Evolutionary conservation across 1,140 invertebrate species (phyloP), one percentile per base, ranked within the genome.

Genomic region (Scylla paramamosain): DNA sequence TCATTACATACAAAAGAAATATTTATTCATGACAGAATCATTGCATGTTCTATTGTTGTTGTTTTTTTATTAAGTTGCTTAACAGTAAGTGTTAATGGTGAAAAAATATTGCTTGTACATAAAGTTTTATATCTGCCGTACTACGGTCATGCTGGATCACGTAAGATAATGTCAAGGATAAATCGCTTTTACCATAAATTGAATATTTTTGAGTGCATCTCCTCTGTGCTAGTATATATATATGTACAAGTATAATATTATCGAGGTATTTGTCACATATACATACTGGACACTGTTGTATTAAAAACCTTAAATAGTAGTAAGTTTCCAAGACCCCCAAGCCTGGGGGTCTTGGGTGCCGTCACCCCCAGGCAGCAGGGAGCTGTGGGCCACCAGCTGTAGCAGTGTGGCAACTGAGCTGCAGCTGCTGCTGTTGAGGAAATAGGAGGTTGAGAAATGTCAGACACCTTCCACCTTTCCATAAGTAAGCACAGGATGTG

Each of bases 11-110:
- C 88, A 95, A 86, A 95, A 92, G 28, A 92, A 59, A 92, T 92
- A 32, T 87, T 82, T 92, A 92, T 77, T 84, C 89, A 91, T 84
- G 32, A 90, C 12, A n/a, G 67, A 92, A 87, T 92, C 91, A 95
- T 92, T 92, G 91, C 94, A 93, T 95, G 91, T 86, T 67, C 91
- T 89, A 92, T 89, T 93, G 91, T 92, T 95, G 77, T 92, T 93
- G 48, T 92, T 92, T 92, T 93, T 94, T 83, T 93, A 77, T 93
- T 92, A 88, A 93, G 94, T 95, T 95, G 94, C 94, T 93, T 88
- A 87, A 95, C 39, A 83, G 83, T 95, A 95, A 95, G 84, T 95
- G 94, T 95, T 95, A n/a, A 95, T 95, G 87, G 94, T 95, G 91
- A 95, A 32, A 32, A 91, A 94, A 77, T 91, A 95, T 92, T 89